Base-by-base conservation (phyloP, 2,113 vertebrate species). In the Guaruba guarouba region DNA sequence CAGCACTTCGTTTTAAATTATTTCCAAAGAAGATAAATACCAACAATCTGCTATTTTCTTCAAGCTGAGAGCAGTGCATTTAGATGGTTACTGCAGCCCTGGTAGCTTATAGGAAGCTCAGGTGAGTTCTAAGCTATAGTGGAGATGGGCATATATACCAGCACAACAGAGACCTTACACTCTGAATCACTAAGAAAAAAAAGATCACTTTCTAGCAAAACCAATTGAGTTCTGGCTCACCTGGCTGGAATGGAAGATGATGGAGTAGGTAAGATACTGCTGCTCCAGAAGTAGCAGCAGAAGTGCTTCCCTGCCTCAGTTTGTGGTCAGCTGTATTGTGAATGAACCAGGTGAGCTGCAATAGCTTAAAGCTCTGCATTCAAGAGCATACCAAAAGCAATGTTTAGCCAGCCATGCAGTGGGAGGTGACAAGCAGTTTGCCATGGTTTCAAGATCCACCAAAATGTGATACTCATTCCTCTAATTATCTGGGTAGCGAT, bases 361-460 rank as follows among this genome's bases (percentile, higher is more conserved):
- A 10, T 1, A 64, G 10, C 31, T 88, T 54, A 37, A 63, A 67
- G 70, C 33, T 82, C 46, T 3, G 2, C 75, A 24, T 24, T 67
- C 28, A 49, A 80, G 23, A 25, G 25, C 59, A 55, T 18, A 39
- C 33, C 37, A 39, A 76, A 88, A 64, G 39, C 52, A 57, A 9
- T 0, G 3, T 5, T 46, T 31, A 86, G 28, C 48, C 43, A 85
- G 12, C 46, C 57, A 24, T 37, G 43, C 31, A 75, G 33, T 8
- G 33, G 11, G 23, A 79, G 25, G 13, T 67, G n/a, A 59, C 8
- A 16, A 17, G 11, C 29, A 41, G 27, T 5, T 79, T 52, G 33
- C 33, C 3, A 0, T 18, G 3, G 29, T 23, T 43, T 23, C 2
- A 0, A 52, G 37, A 17, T 61, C 39, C 59, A 82, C 44, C 25